Evolutionary conservation across 2,797 vertebrate genomes (phyloP).

Genomic region (Coregonus suidteri): DNA sequence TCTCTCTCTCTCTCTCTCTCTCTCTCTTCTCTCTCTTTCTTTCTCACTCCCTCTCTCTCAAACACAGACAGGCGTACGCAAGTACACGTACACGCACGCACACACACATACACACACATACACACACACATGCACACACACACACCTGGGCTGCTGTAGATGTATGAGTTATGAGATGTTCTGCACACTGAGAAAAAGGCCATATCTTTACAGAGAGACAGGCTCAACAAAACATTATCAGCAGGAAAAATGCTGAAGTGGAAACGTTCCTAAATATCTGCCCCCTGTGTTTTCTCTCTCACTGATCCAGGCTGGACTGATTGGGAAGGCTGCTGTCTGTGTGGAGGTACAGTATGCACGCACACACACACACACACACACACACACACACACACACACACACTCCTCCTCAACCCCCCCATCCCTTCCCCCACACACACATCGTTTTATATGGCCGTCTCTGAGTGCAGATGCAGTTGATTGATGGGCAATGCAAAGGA

Average conservation of each 20-base stretch:
- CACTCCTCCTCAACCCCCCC: not conserved
- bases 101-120: too few species aligned
- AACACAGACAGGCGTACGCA: too few species aligned
- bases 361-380: not conserved
- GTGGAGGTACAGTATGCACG: not conserved
- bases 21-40: too few species aligned
- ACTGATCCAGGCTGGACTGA: not conserved
- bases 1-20: too few species aligned
- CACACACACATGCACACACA: not conserved
- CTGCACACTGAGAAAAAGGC: constrained; percentile 62
- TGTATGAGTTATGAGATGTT: constrained; percentile 65
- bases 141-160: constrained; percentile 30
- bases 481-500: not conserved
- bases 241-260: constrained; percentile 6
- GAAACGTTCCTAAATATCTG: constrained; percentile 17
- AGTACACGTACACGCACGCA: too few species aligned
- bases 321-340: not conserved
- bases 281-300: constrained; percentile 2
- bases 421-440: not conserved
- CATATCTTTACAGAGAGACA: constrained; percentile 17
- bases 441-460: not conserved
- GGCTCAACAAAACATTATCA: not conserved
- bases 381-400: not conserved
- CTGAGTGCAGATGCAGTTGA: not conserved
- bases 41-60: too few species aligned